These are phyloP conservation scores for Macaca fascicularis DNA, from an alignment of 2,113 vertebrate species.

Conservation along the genomic window DNA sequence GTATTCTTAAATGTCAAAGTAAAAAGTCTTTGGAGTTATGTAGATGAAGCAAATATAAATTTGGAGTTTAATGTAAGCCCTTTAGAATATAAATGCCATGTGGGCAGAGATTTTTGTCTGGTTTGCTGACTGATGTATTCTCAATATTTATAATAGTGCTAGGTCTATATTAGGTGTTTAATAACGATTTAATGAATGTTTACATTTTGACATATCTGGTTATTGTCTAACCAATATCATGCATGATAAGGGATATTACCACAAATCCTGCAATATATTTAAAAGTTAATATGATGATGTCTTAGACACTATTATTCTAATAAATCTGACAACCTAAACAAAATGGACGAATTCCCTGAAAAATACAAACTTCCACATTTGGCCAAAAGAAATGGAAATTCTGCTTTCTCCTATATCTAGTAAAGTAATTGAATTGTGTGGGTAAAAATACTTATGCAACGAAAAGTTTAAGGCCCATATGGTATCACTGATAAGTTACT, in stretches of 20 bases:
- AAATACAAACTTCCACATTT: neutral
- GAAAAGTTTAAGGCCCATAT: neutral
- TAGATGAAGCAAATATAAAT: neutral
- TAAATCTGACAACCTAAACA: neutral
- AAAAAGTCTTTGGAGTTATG: neutral
- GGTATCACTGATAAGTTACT: neutral
- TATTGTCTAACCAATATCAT: neutral
- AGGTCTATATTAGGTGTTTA: neutral
- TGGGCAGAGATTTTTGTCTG: neutral
- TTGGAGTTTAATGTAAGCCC: neutral
- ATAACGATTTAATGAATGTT: neutral
- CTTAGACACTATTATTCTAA: neutral
- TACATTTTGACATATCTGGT: neutral
- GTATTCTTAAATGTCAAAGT: neutral
- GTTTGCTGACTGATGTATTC: neutral
- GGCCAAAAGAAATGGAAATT: neutral
- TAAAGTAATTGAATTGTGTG: neutral
- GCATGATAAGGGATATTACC: neutral
- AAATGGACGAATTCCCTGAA: neutral
- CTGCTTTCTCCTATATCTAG: neutral
- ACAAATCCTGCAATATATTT: neutral
- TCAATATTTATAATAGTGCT: neutral
- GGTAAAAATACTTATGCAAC: neutral
- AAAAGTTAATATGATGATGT: neutral
- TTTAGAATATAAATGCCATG: neutral